Conservation (phyloP, 2,113 vertebrate genomes). For the Coreoperca whiteheadi region DNA sequence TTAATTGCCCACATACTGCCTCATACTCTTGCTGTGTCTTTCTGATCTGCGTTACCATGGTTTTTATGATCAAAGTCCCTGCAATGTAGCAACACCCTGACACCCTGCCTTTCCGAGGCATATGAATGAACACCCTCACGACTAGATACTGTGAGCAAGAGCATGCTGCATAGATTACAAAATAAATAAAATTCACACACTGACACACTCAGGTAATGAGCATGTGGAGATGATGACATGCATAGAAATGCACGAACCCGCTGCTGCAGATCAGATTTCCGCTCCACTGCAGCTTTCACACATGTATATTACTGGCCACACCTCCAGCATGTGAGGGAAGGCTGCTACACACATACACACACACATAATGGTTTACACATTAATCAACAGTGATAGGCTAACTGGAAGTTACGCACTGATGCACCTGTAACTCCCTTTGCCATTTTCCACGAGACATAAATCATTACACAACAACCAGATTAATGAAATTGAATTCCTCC, state of each 20-base stretch:
- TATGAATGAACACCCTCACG: neutral
- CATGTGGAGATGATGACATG: conserved; percentile 29
- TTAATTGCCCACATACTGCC: conserved; percentile 72
- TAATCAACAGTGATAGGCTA: conserved; percentile 68
- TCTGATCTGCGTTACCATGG: conserved; percentile 75
- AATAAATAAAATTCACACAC: conserved; percentile 2
- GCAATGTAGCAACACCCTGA: conserved; percentile 20
- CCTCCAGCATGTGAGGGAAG: conserved; percentile 40
- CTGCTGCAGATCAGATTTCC: conserved; percentile 46
- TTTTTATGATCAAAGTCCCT: conserved; percentile 70
- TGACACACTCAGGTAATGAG: conserved; percentile 12
- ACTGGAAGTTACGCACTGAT: conserved; percentile 66
- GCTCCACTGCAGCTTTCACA: conserved; percentile 48
- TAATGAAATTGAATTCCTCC: conserved; percentile 75
- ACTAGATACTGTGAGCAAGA: neutral
- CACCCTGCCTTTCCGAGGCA: conserved; percentile 24
- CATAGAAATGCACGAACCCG: conserved; percentile 10
- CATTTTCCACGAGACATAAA: conserved; percentile 69
- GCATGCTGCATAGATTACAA: conserved; percentile 17
- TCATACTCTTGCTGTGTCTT: conserved; percentile 26
- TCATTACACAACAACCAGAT: conserved; percentile 70
- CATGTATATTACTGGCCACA: conserved; percentile 47
- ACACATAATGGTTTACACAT: conserved; percentile 53
- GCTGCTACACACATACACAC: conserved; percentile 29
- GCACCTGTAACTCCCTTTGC: conserved; percentile 75